phyloP scores from a whole-genome alignment of 2,888 invertebrate genomes.

The Stegophylla sp. region DNA sequence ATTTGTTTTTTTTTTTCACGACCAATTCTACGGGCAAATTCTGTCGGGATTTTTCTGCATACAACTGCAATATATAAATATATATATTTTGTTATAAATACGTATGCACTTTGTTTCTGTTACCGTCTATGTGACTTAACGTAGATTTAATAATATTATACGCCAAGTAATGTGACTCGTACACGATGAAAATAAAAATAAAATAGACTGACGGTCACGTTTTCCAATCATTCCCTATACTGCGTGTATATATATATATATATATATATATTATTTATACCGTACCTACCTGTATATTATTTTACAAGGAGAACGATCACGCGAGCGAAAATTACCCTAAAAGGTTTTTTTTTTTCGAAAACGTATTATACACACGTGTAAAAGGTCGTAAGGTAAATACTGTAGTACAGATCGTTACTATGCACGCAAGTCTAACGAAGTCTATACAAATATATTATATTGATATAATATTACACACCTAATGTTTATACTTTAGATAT shows the following conservation, averaged over 20 bases:
- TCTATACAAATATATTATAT: too few species aligned
- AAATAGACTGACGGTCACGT: slow-evolving; percentile 23
- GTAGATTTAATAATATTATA: background rate
- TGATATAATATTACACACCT: too few species aligned
- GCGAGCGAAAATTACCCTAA: slow-evolving; percentile 38
- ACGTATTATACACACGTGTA: background rate
- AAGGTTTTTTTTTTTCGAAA: background rate
- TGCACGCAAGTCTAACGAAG: too few species aligned
- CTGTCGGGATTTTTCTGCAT: background rate
- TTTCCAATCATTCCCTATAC: slow-evolving; percentile 14
- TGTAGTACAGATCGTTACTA: too few species aligned
- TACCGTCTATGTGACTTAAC: background rate
- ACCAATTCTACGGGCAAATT: background rate
- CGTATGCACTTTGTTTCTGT: background rate
- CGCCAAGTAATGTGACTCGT: background rate
- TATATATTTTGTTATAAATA: background rate
- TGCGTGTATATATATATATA: background rate
- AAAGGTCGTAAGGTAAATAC: background rate
- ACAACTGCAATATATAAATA: background rate
- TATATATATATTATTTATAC: too few species aligned
- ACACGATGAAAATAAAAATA: background rate
- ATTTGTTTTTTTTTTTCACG: background rate
- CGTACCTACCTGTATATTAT: background rate
- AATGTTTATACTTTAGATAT: too few species aligned
- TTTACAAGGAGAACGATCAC: slow-evolving; percentile 18